Base-by-base conservation (phyloP, 2,113 vertebrate species). In the Barbus barbus region DNA sequence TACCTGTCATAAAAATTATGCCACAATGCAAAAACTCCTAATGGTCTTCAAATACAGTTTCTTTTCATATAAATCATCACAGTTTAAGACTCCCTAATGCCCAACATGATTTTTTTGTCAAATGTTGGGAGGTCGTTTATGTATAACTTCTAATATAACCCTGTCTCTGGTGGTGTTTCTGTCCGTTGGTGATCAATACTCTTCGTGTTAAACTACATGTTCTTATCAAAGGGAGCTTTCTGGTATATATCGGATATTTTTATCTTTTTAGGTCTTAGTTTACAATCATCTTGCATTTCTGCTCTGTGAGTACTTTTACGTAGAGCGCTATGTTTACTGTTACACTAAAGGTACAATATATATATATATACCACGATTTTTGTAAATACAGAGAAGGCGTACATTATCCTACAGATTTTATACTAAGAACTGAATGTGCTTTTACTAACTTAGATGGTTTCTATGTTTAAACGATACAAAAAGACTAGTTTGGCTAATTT, bases 371-470 rank as follows among this genome's bases (percentile, higher is more conserved):
- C 53, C 79, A 1, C 77, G 83, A 6, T 12, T 87, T 90, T 85
- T 94, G 91, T 93, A 92, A 89, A 94, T 90, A 93, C 83, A 31
- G 82, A 90, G 83, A 86, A 86, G 48, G 83, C 89, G 41, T 75
- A 82, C 86, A 61, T 82, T 89, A 72, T 87, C 88, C 86, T 85
- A 90, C 90, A 89, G 87, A 92, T 94, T 95, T 94, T 94, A 92
- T 94, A 95, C 92, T 65, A 92, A 73, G 13, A 93, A 89, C 84
- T 94, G 93, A 95, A 94, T 95, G 93, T 94, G 93, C 92, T 93
- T 94, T 94, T 93, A 93, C 84, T 92, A 92, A 89, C 80, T 20
- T 93, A 90, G 90, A 91, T 22, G 26, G 89, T 92, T 93, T 86
- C n/a, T 85, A 91, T 78, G 87, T 91, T 91, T 90, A 90, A 91